Conservation (phyloP, 2,888 invertebrate genomes). For the Dasysyrphus tricinctus region DNA sequence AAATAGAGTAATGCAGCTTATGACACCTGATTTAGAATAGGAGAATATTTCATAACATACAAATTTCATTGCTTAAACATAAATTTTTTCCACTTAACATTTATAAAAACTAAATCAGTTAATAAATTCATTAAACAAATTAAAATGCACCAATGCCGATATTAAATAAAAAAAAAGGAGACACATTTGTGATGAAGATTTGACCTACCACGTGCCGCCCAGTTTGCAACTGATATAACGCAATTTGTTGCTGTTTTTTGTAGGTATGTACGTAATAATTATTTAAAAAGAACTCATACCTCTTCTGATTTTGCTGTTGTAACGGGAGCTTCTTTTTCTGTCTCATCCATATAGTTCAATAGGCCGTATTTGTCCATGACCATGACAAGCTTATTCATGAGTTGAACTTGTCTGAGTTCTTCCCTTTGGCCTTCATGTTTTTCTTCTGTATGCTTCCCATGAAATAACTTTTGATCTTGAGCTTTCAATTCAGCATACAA, state of each 20-base stretch:
- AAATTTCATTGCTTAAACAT: no score
- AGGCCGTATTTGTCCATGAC: constrained; percentile 93
- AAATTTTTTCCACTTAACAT: no score
- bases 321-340: constrained; percentile 84
- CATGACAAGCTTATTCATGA: constrained; percentile 90
- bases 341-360: constrained; percentile 90
- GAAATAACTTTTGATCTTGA: constrained; percentile 95
- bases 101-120: no score
- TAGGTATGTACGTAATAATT: background rate
- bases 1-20: no score
- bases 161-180: background rate
- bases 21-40: no score
- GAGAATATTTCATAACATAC: no score
- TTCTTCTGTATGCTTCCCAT: constrained; percentile 90
- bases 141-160: background rate
- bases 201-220: background rate
- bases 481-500: constrained; percentile 94
- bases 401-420: constrained; percentile 91
- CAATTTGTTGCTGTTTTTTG: background rate
- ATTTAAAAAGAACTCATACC: background rate
- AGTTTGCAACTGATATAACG: background rate
- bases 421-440: constrained; percentile 92
- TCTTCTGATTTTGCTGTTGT: constrained; percentile 77
- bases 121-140: background rate
- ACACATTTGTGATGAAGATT: background rate